Conservation (phyloP, 2,888 invertebrate species). For the Drosophila fungiperda region DNA sequence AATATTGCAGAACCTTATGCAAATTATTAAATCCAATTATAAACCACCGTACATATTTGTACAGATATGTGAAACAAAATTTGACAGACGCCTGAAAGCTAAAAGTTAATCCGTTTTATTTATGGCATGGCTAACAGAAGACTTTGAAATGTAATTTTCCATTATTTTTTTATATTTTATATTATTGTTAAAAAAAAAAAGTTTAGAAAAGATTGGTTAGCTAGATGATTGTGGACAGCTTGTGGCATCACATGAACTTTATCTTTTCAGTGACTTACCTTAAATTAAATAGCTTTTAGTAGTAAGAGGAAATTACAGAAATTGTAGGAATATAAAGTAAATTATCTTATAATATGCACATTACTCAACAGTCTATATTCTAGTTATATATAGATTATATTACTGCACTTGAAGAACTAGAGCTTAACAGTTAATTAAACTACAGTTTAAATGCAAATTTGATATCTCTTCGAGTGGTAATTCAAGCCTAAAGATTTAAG, state of each 20-base stretch:
- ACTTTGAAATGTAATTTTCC: background rate
- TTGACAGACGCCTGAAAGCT: slow-evolving; percentile 4
- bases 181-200: background rate
- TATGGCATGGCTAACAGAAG: background rate
- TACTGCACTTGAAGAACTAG: background rate
- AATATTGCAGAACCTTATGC: slow-evolving; percentile 17
- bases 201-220: background rate
- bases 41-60: background rate
- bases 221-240: too few relatives aligned
- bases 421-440: slow-evolving; percentile 10
- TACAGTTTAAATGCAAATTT: slow-evolving; percentile 29
- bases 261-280: background rate
- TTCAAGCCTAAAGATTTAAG: slow-evolving; percentile 10
- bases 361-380: background rate
- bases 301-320: background rate
- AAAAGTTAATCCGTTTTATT: background rate
- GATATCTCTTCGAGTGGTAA: slow-evolving; percentile 20
- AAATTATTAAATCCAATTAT: slow-evolving; percentile 29
- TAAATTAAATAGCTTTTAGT: background rate
- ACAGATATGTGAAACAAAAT: background rate
- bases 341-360: background rate
- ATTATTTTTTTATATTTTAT: background rate
- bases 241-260: background rate
- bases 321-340: background rate
- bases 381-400: background rate